Evolutionary conservation across 2,888 invertebrate species (phyloP).

Genomic region (Nysson spinosus): DNA sequence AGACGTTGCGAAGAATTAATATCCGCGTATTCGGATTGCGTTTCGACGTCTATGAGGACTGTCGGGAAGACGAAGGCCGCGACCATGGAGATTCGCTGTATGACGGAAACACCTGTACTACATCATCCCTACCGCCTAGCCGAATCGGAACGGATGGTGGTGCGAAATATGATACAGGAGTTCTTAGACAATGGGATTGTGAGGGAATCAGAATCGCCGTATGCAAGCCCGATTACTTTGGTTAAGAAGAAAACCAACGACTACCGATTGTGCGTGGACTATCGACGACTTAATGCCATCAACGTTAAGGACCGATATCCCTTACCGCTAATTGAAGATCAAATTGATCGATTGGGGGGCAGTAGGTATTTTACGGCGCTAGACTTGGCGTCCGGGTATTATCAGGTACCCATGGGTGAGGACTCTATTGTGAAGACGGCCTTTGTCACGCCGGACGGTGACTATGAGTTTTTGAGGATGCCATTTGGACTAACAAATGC

Average conservation of each 20-base stretch:
- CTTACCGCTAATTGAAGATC: slow-evolving; percentile 17
- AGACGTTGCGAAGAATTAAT: no score
- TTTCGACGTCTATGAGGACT: no score
- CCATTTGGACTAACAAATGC: no score
- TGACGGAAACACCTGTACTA: slow-evolving; percentile 22
- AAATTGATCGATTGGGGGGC: slow-evolving; percentile 10
- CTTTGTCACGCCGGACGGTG: no score
- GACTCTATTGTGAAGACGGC: no score
- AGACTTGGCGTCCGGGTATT: no score
- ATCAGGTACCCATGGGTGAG: no score
- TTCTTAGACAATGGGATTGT: slow-evolving; percentile 19
- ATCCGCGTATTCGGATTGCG: no score
- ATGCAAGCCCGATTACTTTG: no score
- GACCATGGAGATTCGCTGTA: no score
- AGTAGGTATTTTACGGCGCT: slow-evolving; percentile 3
- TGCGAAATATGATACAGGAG: slow-evolving; percentile 14
- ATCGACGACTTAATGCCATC: slow-evolving; percentile 14
- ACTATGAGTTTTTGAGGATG: no score
- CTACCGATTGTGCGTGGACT: slow-evolving; percentile 23
- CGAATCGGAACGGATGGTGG: slow-evolving; percentile 13
- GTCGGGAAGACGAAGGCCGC: no score
- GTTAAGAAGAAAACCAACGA: slow-evolving; percentile 31
- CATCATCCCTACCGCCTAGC: slow-evolving; percentile 47
- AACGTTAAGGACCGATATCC: slow-evolving; percentile 22
- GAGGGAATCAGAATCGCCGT: slow-evolving; percentile 9